Conservation (phyloP, 2,888 invertebrate species). For the Drosophila putrida region DNA sequence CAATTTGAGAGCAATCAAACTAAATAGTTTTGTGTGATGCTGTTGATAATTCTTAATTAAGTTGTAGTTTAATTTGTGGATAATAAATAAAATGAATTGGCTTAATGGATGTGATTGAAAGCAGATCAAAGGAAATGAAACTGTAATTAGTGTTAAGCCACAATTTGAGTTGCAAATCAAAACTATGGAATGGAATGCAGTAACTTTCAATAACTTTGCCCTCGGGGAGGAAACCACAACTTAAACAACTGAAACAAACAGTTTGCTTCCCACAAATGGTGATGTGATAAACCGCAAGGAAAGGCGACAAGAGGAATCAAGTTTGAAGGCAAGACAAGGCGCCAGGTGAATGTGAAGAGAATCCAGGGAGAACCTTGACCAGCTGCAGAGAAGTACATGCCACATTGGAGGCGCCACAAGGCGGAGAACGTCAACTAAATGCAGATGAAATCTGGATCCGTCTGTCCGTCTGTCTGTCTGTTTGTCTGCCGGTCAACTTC, state of each 20-base stretch:
- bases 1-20: constrained; percentile 7
- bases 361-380: not conserved
- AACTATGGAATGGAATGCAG: constrained; percentile 31
- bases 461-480: constrained; percentile 19
- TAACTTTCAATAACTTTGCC: constrained; percentile 47
- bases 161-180: constrained; percentile 62
- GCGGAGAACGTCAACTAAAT: constrained; percentile 54
- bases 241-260: constrained; percentile 21
- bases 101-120: constrained; percentile 25
- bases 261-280: constrained; percentile 19
- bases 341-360: constrained; percentile 19
- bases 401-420: constrained; percentile 14
- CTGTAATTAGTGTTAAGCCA: constrained; percentile 37
- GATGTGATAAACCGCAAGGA: constrained; percentile 37
- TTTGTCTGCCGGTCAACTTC: constrained; percentile 24
- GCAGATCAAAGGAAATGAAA: constrained; percentile 12
- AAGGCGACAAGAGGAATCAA: constrained; percentile 6
- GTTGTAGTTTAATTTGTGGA: constrained; percentile 10
- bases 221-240: constrained; percentile 29
- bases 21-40: constrained; percentile 9
- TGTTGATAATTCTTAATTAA: constrained; percentile 6
- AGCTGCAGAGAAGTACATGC: constrained; percentile 2
- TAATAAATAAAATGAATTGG: constrained; percentile 24
- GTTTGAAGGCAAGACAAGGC: constrained; percentile 21
- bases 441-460: constrained; percentile 52